A percentile compares a stretch with the other conserved stretches of the same genome.
phyloP scores from a whole-genome alignment of 2,113 vertebrate genomes.

The Phodopus roborovskii region DNA sequence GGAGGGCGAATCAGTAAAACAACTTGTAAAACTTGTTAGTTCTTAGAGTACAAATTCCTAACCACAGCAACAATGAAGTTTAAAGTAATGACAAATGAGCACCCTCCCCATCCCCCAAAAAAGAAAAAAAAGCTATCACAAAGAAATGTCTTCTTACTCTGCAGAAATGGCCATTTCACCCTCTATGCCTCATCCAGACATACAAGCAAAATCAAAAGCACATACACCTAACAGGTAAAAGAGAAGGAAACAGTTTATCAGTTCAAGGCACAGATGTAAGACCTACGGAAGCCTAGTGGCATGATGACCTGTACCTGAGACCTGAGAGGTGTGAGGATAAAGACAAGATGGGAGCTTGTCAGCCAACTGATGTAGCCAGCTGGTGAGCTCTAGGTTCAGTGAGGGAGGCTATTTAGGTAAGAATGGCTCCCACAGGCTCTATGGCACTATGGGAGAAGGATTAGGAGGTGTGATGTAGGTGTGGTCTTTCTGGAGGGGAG shows the following conservation, averaged over 20 bases:
- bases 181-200: background rate
- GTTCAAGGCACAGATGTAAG: background rate
- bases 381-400: background rate
- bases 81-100: background rate
- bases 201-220: background rate
- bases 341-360: background rate
- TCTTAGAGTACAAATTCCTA: constrained; percentile 22
- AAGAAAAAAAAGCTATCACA: background rate
- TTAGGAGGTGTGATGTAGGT: background rate
- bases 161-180: background rate
- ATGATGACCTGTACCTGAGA: background rate
- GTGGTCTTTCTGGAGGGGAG: background rate
- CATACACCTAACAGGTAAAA: background rate
- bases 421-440: background rate
- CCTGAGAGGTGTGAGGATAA: background rate
- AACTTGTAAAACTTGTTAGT: background rate
- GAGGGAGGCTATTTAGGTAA: background rate
- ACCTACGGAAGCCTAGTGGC: background rate
- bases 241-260: background rate
- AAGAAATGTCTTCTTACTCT: background rate
- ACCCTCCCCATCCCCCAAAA: background rate
- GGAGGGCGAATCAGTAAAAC: background rate
- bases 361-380: background rate
- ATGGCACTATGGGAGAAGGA: background rate
- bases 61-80: background rate